A percentile compares a stretch with the other conserved stretches of the same genome.
Conservation (phyloP, 2,888 invertebrate genomes). For the Apoda limacodes region DNA sequence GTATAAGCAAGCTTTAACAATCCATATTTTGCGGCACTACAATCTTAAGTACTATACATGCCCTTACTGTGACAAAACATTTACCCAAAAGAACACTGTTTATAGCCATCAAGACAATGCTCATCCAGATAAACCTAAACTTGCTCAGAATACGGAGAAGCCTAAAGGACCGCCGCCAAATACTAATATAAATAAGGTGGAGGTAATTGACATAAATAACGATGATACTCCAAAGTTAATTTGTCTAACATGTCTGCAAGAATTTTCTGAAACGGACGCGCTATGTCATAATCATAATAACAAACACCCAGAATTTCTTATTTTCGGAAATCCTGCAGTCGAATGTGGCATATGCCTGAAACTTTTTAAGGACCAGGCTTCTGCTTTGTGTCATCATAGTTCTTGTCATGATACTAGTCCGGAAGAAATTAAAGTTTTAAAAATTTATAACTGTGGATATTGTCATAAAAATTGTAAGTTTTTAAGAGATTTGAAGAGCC, state of each 20-base stretch:
- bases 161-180: constrained; percentile 22
- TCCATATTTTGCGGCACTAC: constrained; percentile 59
- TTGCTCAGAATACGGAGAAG: constrained; percentile 19
- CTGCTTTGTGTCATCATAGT: constrained; percentile 43
- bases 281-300: constrained; percentile 35
- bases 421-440: too few relatives aligned
- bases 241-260: constrained; percentile 42
- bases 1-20: constrained; percentile 27
- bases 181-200: constrained; percentile 12
- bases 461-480: constrained; percentile 31
- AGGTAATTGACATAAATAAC: not conserved
- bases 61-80: constrained; percentile 38
- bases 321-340: constrained; percentile 42
- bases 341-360: constrained; percentile 53
- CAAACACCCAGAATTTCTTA: constrained; percentile 31
- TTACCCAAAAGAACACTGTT: constrained; percentile 28
- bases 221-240: constrained; percentile 20
- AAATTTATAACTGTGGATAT: constrained; percentile 28
- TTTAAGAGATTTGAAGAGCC: constrained; percentile 29
- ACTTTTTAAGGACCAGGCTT: constrained; percentile 28
- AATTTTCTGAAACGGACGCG: constrained; percentile 23
- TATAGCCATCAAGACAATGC: constrained; percentile 30
- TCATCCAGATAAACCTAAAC: constrained; percentile 30
- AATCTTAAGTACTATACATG: constrained; percentile 53
- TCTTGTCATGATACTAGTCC: constrained; percentile 21